Percentiles rank a stretch among this genome's conserved stretches.
Conservation (phyloP, 2,888 invertebrate genomes). For the Plutella xylostella region DNA sequence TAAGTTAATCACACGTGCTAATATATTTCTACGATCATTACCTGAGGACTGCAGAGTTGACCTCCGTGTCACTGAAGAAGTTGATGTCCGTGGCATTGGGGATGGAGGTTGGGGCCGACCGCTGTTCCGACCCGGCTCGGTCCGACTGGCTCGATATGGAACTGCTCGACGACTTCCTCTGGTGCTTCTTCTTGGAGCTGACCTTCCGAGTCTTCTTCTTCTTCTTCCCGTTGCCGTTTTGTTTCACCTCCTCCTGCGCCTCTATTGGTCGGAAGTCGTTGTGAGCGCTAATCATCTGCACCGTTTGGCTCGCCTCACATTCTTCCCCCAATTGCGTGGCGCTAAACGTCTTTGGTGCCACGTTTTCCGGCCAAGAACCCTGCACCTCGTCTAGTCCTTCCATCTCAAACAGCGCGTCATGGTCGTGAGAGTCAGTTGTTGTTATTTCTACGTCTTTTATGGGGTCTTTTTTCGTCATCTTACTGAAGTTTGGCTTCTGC, state of each 20-base stretch:
- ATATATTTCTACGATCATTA: conserved; percentile 35
- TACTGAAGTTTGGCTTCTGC: conserved; percentile 68
- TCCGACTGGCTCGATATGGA: conserved; percentile 65
- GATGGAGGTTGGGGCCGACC: conserved; percentile 42
- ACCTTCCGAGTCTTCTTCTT: conserved; percentile 85
- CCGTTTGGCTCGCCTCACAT: conserved; percentile 62
- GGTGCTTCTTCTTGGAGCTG: conserved; percentile 83
- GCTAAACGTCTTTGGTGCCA: conserved; percentile 64
- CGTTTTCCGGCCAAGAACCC: conserved; percentile 61
- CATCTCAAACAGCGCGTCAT: conserved; percentile 78
- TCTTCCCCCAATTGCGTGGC: conserved; percentile 63
- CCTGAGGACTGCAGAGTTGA: conserved; percentile 74
- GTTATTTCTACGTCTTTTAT: conserved; percentile 35
- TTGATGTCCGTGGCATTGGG: conserved; percentile 57
- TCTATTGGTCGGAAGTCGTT: conserved; percentile 74
- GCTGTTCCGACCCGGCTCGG: conserved; percentile 56
- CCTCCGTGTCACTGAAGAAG: conserved; percentile 94
- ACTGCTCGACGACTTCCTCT: conserved; percentile 76
- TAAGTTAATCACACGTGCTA: conserved; percentile 6
- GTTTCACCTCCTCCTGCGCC: conserved; percentile 59
- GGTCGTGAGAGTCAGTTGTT: conserved; percentile 36
- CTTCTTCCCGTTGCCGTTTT: conserved; percentile 72
- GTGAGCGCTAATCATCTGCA: conserved; percentile 72
- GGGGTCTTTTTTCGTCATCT: conserved; percentile 51
- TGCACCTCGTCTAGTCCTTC: conserved; percentile 70